Base-by-base conservation (phyloP, 2,888 invertebrate genomes). In the Drosophila fulvimacula region DNA sequence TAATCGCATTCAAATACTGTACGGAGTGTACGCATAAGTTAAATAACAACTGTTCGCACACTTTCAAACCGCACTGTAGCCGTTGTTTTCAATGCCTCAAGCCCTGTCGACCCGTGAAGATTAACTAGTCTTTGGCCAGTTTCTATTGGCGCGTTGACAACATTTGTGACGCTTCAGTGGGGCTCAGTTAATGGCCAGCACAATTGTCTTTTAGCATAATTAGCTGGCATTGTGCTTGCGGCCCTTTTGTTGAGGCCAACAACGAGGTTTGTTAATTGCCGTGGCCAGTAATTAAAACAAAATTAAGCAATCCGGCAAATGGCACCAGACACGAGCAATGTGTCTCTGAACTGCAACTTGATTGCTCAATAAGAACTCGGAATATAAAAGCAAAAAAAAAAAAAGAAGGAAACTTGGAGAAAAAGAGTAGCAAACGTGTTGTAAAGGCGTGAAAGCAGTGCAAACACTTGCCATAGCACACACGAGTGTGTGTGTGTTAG, bases 231-330 rank as follows among this genome's bases (percentile, higher is more conserved):
- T 73, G 60, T 24, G 39, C 39, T 60, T 38, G 36, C 53, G 36
- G 34, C 24, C 24, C 51, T 39, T 51, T 76, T 56, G 58, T 42
- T 32, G 56, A 1, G 49, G 48, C 48, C 49, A 49, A 19, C 48
- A 27, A 7, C 30, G 55, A 42, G 46, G 52, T 60, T 44, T 57
- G 59, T 59, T 59, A 69, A 78, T 73, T 69, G 57, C 58, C 39
- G 62, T 36, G 51, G 51, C 46, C 51, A 52, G 78, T 69, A 89
- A 89, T 89, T 89, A 83, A 89, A 83, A 72, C 71, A 42, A 87
- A 89, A 75, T 87, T 84, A 77, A 69, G 60, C 62, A 69, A 53
- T 52, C 36, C 42, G 34, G 57, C 34, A 24, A 74, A 69, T 56
- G 58, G 49, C 39, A 34, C 38, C 41, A 44, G 78, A 72, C 51